Evolutionary conservation across 2,797 vertebrate genomes (phyloP), one percentile per base, ranked within the genome.

Genomic region (Coranthus polyacanthus): DNA sequence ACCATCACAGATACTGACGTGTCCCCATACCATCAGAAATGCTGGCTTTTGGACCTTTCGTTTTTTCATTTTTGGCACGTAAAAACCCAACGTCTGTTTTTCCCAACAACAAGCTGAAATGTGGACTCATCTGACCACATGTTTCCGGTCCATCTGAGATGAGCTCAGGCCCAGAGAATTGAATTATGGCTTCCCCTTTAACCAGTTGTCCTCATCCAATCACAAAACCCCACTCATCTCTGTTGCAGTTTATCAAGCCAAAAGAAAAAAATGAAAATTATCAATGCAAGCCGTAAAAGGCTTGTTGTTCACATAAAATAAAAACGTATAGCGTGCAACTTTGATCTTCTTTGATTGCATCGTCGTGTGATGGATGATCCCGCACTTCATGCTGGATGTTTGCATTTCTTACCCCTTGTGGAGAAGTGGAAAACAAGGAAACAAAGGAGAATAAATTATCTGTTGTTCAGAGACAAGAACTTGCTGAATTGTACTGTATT

Each of bases 401-500:
- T 75, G 64, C 50, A 16, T 74, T 87, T 75, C 68, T 43, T 55
- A 22, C 45, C 63, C 57, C 57, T 63, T 38, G 68, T 18, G 62
- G 60, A 69, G 62, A 29, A 62, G 53, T 54, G 55, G 51, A 58
- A 64, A 79, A 75, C 57, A 68, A 52, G 68, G 26, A 70, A 75
- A 69, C 56, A 78, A 81, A 72, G 52, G 56, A 56, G 72, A 86
- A 86, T 83, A 78, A 71, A 87, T 86, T 80, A 74, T 70, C 38
- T 13, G 54, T 57, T 53, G 29, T 65, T 72, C 53, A 52, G 74
- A 75, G 68, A 75, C 65, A 65, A 78, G 63, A 72, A 80, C 73
- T 57, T 47, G 72, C 68, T 53, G 52, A 81, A 82, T 79, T 65
- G 43, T 44, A 42, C 75, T 70, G 79, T 79, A 73, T 86, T 69